phyloP scores from a whole-genome alignment of 2,113 vertebrate genomes.

The Coptodon bakossiorum region DNA sequence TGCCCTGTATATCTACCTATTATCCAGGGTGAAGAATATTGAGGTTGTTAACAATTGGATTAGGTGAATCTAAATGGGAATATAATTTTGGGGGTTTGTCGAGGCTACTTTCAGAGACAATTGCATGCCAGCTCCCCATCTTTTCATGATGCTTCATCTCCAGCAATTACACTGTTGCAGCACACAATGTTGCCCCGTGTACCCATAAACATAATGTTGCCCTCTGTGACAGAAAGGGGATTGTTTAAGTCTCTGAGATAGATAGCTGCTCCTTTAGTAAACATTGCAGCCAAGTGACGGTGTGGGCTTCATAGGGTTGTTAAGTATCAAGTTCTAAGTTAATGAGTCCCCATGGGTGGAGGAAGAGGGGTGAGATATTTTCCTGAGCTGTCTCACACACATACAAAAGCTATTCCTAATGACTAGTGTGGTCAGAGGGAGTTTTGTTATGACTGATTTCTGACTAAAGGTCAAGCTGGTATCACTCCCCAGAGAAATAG shows the following conservation, averaged over 20 bases:
- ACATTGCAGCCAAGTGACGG: slow-evolving; percentile 22
- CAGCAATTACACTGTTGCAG: not conserved
- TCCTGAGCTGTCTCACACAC: slow-evolving; percentile 19
- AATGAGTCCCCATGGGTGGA: slow-evolving; percentile 21
- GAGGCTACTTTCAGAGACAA: not conserved
- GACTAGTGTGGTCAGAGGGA: not conserved
- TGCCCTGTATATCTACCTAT: slow-evolving; percentile 32
- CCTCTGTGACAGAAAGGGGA: not conserved
- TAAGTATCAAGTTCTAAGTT: slow-evolving; percentile 42
- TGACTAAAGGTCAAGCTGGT: slow-evolving; percentile 34
- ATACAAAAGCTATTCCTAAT: not conserved
- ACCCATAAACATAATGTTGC: not conserved
- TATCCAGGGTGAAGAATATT: slow-evolving; percentile 34
- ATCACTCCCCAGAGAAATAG: not conserved
- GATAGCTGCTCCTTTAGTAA: slow-evolving; percentile 25
- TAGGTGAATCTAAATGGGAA: slow-evolving; percentile 16
- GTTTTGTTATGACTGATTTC: not conserved
- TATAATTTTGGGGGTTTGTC: not conserved
- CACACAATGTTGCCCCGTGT: not conserved
- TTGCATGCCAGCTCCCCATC: not conserved
- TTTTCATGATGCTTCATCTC: not conserved
- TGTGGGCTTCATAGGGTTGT: slow-evolving; percentile 16
- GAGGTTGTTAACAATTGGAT: slow-evolving; percentile 24
- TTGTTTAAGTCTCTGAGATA: not conserved
- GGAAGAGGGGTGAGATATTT: not conserved